These are phyloP conservation scores for Acipenser ruthenus DNA, from an alignment of 2,797 vertebrate species.

Conservation along the genomic window DNA sequence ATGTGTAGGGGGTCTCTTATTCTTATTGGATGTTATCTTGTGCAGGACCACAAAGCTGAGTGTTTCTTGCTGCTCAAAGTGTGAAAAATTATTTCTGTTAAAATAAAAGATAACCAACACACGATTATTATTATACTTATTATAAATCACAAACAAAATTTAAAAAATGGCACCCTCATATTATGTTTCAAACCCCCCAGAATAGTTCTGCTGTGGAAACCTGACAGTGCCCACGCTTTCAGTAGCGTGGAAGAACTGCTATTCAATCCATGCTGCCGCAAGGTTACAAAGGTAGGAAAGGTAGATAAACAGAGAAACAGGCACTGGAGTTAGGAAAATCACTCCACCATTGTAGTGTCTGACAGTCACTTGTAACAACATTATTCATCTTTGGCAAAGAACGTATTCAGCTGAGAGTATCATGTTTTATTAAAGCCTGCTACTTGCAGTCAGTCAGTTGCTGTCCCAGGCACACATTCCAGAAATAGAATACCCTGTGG, in stretches of 20 bases:
- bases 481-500: slow-evolving; percentile 54
- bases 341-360: slow-evolving; percentile 30
- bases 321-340: slow-evolving; percentile 39
- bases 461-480: slow-evolving; percentile 39
- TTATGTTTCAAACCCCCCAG: too few relatives aligned
- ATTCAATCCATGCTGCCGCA: background rate
- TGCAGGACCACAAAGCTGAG: too few relatives aligned
- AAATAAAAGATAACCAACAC: too few relatives aligned
- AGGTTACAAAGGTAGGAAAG: slow-evolving; percentile 1
- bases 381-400: slow-evolving; percentile 21
- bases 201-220: background rate
- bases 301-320: slow-evolving; percentile 35
- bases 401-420: slow-evolving; percentile 32
- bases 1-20: too few relatives aligned
- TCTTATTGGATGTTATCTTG: too few relatives aligned
- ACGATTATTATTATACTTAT: too few relatives aligned
- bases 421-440: slow-evolving; percentile 54
- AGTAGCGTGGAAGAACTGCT: background rate
- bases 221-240: background rate
- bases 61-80: too few relatives aligned
- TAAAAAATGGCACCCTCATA: too few relatives aligned
- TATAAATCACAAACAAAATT: too few relatives aligned
- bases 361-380: slow-evolving; percentile 26
- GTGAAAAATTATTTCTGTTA: too few relatives aligned
- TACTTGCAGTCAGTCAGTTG: slow-evolving; percentile 50